These are phyloP conservation scores for Gymnogyps californianus DNA, from an alignment of 2,113 vertebrate species.

Conservation along the genomic window DNA sequence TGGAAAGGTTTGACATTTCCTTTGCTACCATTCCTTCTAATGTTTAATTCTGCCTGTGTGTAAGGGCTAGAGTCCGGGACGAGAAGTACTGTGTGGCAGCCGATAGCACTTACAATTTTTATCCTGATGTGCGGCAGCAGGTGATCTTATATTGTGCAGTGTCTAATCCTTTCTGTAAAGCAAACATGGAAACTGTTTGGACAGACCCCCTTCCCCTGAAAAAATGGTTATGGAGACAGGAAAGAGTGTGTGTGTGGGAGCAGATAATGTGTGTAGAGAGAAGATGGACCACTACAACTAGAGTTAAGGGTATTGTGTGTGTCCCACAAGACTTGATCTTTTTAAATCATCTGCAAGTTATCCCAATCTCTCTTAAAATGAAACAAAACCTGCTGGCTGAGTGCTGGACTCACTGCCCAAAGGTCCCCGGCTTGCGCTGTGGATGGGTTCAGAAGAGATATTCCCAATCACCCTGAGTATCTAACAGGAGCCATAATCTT, in stretches of 20 bases:
- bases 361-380: not conserved
- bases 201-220: not conserved
- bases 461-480: not conserved
- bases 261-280: not conserved
- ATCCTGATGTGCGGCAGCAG: not conserved
- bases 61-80: not conserved
- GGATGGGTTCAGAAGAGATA: not conserved
- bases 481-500: not conserved
- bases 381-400: not conserved
- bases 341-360: not conserved
- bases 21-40: not conserved
- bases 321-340: not conserved
- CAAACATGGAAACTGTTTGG: not conserved
- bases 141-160: not conserved
- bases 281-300: not conserved
- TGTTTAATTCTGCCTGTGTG: not conserved
- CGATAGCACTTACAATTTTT: not conserved
- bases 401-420: not conserved
- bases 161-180: not conserved
- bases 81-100: not conserved
- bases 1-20: not conserved
- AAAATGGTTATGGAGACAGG: not conserved
- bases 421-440: not conserved
- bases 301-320: not conserved
- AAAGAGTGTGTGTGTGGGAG: not conserved